Conservation (phyloP, 2,113 vertebrate species). For the Phoenicopterus ruber region DNA sequence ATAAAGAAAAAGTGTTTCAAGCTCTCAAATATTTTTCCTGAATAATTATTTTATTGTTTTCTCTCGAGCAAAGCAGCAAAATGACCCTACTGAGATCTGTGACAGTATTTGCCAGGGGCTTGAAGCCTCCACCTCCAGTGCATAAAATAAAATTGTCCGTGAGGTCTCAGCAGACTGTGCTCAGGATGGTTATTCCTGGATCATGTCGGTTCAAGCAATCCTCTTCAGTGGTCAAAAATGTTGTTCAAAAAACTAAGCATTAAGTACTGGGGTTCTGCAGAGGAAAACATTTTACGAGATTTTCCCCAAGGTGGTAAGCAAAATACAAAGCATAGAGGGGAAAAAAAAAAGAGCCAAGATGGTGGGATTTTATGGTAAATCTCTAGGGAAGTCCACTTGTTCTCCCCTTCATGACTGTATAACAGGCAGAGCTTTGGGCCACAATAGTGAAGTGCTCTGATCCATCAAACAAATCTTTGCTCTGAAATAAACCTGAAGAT, state of each 20-base stretch:
- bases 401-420: background rate
- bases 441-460: background rate
- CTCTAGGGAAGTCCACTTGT: background rate
- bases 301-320: background rate
- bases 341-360: background rate
- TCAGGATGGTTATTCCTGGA: background rate
- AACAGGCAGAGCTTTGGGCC: background rate
- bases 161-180: background rate
- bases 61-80: background rate
- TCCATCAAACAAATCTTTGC: background rate
- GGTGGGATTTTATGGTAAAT: background rate
- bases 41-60: slow-evolving; percentile 49
- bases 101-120: background rate
- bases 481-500: background rate
- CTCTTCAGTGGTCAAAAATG: background rate
- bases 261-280: background rate
- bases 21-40: slow-evolving; percentile 41
- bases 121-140: background rate
- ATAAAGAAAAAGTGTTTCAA: slow-evolving; percentile 1
- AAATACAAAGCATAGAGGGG: background rate
- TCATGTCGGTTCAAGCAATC: background rate
- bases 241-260: background rate
- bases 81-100: background rate
- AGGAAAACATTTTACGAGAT: background rate
- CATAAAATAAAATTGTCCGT: background rate